Evolutionary conservation across 2,113 vertebrate genomes (phyloP).

Genomic region (Anoura caudifer): DNA sequence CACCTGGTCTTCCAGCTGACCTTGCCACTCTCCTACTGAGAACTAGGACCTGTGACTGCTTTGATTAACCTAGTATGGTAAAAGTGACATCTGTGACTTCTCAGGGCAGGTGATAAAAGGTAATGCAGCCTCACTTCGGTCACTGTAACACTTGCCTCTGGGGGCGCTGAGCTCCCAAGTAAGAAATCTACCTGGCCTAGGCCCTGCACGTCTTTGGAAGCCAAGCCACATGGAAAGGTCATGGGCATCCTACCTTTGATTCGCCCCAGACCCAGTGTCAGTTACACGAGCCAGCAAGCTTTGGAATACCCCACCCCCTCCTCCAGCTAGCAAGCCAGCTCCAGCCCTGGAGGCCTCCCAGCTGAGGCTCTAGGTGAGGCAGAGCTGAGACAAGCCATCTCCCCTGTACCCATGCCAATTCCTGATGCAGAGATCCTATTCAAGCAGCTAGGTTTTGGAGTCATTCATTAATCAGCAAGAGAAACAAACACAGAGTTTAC

Average conservation of each 20-base stretch:
- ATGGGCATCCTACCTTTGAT: fast-evolving
- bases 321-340: no score
- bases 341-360: not conserved
- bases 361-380: not conserved
- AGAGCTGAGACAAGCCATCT: not conserved
- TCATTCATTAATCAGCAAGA: not conserved
- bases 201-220: not conserved
- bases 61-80: no score
- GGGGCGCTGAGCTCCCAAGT: not conserved
- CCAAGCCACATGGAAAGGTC: not conserved
- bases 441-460: not conserved
- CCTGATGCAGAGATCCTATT: not conserved
- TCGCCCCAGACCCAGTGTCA: not conserved
- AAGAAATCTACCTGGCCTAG: not conserved
- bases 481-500: not conserved
- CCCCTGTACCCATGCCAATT: not conserved
- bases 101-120: not conserved
- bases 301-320: fast-evolving
- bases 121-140: not conserved
- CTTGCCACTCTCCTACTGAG: not conserved
- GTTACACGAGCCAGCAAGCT: not conserved
- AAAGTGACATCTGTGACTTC: not conserved
- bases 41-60: not conserved
- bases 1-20: not conserved
- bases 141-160: not conserved